Evolutionary conservation across 1,140 invertebrate genomes (phyloP).

Genomic region (Apocrypta bakeri): DNA sequence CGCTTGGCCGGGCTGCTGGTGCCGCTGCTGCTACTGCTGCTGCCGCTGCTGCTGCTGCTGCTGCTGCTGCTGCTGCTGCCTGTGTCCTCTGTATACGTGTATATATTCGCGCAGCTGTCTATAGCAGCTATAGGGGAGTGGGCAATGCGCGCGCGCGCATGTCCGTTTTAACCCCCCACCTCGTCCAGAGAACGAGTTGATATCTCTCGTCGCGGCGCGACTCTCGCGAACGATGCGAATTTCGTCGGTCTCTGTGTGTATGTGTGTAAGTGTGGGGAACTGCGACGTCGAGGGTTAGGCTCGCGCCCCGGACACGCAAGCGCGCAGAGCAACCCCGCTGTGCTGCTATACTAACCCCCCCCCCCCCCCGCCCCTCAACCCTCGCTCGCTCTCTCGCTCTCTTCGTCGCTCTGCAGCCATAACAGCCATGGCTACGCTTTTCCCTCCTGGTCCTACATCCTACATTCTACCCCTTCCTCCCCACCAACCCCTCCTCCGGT

Average conservation of each 20-base stretch:
- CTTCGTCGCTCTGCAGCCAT: too few relatives aligned
- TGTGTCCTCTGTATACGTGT: conserved; percentile 16
- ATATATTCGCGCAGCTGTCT: neutral
- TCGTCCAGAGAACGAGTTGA: neutral
- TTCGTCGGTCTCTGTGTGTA: neutral
- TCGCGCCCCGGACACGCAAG: neutral
- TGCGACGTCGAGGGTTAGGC: neutral
- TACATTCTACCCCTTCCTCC: too few relatives aligned
- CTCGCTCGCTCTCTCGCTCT: too few relatives aligned
- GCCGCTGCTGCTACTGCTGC: too few relatives aligned
- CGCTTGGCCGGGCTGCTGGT: conserved; percentile 14
- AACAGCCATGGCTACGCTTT: too few relatives aligned
- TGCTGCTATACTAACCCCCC: neutral
- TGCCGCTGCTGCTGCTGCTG: too few relatives aligned
- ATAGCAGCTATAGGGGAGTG: neutral
- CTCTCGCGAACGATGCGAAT: neutral
- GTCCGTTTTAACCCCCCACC: neutral
- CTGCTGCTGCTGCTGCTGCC: conserved; percentile 1
- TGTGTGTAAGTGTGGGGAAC: neutral
- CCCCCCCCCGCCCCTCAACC: neutral
- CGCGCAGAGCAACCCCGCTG: neutral
- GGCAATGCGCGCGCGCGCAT: neutral
- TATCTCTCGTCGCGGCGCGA: neutral
- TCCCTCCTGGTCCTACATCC: too few relatives aligned
- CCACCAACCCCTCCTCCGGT: too few relatives aligned